Evolutionary conservation across 2,797 vertebrate species (phyloP), one percentile per base, ranked within the genome.

Genomic region (Acanthis flammea): DNA sequence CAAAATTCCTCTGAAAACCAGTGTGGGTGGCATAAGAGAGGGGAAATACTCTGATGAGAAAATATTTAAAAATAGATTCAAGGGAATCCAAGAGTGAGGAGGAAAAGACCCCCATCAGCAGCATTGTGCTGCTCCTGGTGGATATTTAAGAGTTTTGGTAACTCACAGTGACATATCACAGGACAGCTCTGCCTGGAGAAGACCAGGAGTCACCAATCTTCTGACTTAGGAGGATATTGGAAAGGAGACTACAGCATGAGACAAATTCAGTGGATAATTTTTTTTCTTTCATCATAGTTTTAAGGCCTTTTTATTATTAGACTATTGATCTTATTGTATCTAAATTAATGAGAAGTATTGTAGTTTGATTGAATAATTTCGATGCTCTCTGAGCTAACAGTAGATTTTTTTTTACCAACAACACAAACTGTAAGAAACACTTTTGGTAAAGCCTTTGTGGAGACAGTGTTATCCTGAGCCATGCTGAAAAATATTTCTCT

Each of bases 11-110:
- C 42, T 79, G 58, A 75, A 68, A 82, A 68, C 3, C 18, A 51
- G 18, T 13, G 6, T 0, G 1, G 6, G 18, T 13, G 9, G 1
- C 10, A 48, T 33, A 30, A 9, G 8, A 24, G 7, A 37, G 11
- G 14, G 23, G 17, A 41, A 35, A 6, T 10, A 18, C 24, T 10
- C 22, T 55, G 19, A 35, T 18, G 7, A 91, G 24, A 66, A 93
- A 90, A 53, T 33, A 48, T 31, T 65, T 53, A 11, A 57, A 67
- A 83, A 45, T 9, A 53, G 12, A 42, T 61, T 12, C 5, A 61
- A 48, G 21, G 39, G 7, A 23, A 73, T 67, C 8, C 37, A 57
- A 73, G 35, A 53, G 16, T 31, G 25, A 94, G 22, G 42, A 80
- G 25, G n/a, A 76, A 48, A 65, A 60, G 12, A 35, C 2, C 14